These are phyloP conservation scores for Dysmachus trigonus DNA, from an alignment of 2,888 invertebrate species.

Conservation along the genomic window DNA sequence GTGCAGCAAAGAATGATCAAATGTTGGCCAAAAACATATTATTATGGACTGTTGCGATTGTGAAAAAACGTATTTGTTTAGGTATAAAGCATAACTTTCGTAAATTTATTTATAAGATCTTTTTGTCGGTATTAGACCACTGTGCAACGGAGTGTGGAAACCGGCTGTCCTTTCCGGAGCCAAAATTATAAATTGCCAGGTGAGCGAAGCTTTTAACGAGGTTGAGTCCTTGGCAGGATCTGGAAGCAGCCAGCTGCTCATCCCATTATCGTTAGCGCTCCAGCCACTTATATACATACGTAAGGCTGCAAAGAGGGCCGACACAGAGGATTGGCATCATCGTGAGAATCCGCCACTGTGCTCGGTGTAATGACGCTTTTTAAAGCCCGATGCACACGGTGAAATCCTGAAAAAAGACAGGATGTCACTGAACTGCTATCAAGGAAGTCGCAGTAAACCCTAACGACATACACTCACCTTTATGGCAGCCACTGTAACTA, in stretches of 20 bases:
- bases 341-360: background rate
- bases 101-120: too few relatives aligned
- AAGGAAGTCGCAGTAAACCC: background rate
- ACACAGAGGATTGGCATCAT: background rate
- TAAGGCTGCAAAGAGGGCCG: background rate
- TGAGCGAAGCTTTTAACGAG: background rate
- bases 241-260: background rate
- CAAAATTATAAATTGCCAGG: background rate
- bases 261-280: background rate
- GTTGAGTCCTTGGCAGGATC: background rate
- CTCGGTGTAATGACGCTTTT: background rate
- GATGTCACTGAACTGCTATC: background rate
- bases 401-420: background rate
- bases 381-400: background rate
- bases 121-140: too few relatives aligned
- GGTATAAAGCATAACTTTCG: too few relatives aligned
- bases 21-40: too few relatives aligned
- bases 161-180: background rate
- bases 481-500: constrained; percentile 13
- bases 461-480: background rate
- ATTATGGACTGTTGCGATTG: too few relatives aligned
- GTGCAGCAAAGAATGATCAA: too few relatives aligned
- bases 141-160: background rate
- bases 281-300: background rate
- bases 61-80: too few relatives aligned